A percentile compares a stretch with the other conserved stretches of the same genome.
These are phyloP conservation scores for Lontra canadensis DNA, from an alignment of 2,113 vertebrate species.

Conservation along the genomic window DNA sequence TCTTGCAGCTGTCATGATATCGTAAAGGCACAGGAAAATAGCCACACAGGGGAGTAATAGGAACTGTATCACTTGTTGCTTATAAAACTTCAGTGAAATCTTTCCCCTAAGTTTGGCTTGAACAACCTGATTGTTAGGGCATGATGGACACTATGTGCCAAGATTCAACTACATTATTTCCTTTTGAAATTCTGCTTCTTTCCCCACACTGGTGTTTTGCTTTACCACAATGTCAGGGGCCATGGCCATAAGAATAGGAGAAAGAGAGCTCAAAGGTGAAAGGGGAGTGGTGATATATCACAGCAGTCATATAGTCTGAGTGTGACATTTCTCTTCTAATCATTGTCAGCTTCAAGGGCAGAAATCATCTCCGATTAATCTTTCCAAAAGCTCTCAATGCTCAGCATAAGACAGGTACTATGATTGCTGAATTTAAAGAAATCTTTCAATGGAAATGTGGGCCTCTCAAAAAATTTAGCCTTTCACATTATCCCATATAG, in stretches of 20 bases:
- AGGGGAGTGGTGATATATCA: neutral
- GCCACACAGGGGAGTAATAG: neutral
- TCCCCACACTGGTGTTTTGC: neutral
- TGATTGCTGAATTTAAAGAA: neutral
- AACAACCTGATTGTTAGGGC: neutral
- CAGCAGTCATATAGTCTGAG: neutral
- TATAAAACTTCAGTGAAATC: neutral
- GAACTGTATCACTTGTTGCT: neutral
- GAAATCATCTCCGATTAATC: neutral
- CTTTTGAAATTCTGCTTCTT: neutral
- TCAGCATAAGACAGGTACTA: neutral
- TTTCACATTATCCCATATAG: neutral
- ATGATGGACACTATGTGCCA: neutral
- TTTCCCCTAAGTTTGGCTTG: neutral
- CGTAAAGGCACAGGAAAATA: neutral
- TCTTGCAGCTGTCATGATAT: neutral
- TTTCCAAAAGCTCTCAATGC: neutral
- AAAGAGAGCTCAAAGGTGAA: neutral
- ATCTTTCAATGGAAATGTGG: neutral
- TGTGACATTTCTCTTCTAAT: neutral
- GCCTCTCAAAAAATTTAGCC: neutral
- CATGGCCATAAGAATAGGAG: neutral
- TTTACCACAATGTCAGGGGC: neutral
- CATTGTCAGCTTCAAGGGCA: neutral
- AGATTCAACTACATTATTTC: neutral